These are phyloP conservation scores for Echeneis naucrates DNA, from an alignment of 2,797 vertebrate genomes.

Conservation along the genomic window DNA sequence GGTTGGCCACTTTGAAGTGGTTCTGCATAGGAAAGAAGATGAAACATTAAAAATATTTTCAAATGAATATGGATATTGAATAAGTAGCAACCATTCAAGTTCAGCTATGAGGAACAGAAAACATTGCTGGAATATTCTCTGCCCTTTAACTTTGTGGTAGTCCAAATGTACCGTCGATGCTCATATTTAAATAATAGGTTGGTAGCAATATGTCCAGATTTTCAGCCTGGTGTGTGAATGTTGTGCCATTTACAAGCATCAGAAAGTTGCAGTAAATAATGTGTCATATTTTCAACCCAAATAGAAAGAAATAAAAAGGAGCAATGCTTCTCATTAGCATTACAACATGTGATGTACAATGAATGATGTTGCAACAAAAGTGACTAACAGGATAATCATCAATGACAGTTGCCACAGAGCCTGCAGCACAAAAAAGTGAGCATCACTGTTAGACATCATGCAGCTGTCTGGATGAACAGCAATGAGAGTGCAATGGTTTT, in stretches of 20 bases:
- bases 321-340: slow-evolving; percentile 27
- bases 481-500: slow-evolving; percentile 3
- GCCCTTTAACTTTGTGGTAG: not conserved
- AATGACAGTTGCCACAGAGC: slow-evolving; percentile 18
- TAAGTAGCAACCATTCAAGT: not conserved
- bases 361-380: slow-evolving; percentile 28
- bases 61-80: not conserved
- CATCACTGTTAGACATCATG: slow-evolving; percentile 29
- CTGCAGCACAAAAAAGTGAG: slow-evolving; percentile 36
- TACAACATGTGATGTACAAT: slow-evolving; percentile 39
- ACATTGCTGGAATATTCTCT: not conserved
- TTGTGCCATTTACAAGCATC: not conserved
- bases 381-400: slow-evolving; percentile 26
- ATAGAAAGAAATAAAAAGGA: slow-evolving; percentile 9
- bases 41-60: not conserved
- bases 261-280: slow-evolving; percentile 21
- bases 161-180: not conserved
- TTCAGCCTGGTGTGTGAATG: not conserved
- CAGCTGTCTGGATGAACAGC: slow-evolving; percentile 44
- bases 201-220: not conserved
- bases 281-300: slow-evolving; percentile 19
- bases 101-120: not conserved
- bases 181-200: not conserved
- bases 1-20: slow-evolving; percentile 90
- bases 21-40: slow-evolving; percentile 74